Conservation (phyloP, 2,113 vertebrate species). For the Saguinus midas region DNA sequence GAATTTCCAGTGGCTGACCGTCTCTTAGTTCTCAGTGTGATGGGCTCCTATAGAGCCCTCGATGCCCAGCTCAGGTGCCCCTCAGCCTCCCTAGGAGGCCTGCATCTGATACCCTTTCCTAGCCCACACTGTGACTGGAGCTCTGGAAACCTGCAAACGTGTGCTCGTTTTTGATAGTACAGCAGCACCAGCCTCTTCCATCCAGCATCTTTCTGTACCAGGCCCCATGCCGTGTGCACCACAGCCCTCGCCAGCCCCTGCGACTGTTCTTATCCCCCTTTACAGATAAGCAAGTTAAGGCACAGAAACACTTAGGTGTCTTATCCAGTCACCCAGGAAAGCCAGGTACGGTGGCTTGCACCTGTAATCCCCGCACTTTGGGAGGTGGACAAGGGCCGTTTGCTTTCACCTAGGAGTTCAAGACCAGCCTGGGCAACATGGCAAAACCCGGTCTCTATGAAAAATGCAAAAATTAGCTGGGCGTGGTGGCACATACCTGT, state of each 20-base stretch:
- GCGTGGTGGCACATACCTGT: too few relatives aligned
- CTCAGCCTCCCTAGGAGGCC: neutral
- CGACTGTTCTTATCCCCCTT: neutral
- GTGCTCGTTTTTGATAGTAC: accelerated
- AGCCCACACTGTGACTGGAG: too few relatives aligned
- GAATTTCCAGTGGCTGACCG: neutral
- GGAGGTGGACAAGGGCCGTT: too few relatives aligned
- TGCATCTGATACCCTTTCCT: accelerated
- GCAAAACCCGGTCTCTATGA: too few relatives aligned
- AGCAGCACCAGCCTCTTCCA: too few relatives aligned
- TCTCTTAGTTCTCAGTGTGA: neutral
- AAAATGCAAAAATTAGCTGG: too few relatives aligned
- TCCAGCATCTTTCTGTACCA: neutral
- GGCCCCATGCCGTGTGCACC: neutral
- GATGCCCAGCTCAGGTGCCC: neutral
- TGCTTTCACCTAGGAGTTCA: too few relatives aligned
- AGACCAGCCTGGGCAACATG: too few relatives aligned
- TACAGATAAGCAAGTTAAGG: too few relatives aligned
- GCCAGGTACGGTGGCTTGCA: too few relatives aligned
- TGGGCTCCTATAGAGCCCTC: neutral
- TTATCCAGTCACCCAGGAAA: too few relatives aligned
- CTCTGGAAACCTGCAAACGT: neutral
- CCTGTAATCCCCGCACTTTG: too few relatives aligned
- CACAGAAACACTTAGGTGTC: neutral
- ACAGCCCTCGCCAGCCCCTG: neutral